Conservation (phyloP, 2,888 invertebrate species). For the Neelides folsomi region DNA sequence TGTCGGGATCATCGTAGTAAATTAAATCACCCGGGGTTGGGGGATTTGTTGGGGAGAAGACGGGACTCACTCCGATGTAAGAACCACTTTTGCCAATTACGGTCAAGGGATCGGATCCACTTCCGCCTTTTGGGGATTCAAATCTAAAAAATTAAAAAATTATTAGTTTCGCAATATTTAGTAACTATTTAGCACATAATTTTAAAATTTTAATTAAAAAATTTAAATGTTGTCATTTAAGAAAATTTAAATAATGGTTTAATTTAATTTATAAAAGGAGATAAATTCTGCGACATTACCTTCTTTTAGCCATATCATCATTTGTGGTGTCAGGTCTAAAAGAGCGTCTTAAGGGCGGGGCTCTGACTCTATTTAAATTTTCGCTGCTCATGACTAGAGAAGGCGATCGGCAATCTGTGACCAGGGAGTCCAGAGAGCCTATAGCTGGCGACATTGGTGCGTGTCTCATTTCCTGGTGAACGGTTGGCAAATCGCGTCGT, state of each 20-base stretch:
- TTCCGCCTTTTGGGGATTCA: slow-evolving; percentile 3
- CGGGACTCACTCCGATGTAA: slow-evolving; percentile 57
- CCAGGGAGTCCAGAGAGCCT: slow-evolving; percentile 25
- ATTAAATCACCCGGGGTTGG: slow-evolving; percentile 21
- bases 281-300: slow-evolving; percentile 35
- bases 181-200: no score
- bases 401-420: not conserved
- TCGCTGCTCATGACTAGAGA: slow-evolving; percentile 1
- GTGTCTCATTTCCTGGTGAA: slow-evolving; percentile 34
- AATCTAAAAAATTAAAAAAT: not conserved
- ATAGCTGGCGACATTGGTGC: slow-evolving; percentile 14
- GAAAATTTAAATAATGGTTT: no score
- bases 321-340: slow-evolving; percentile 52
- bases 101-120: slow-evolving; percentile 37
- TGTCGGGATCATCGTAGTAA: slow-evolving; percentile 52
- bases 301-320: slow-evolving; percentile 69
- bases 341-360: slow-evolving; percentile 37
- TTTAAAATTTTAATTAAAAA: no score
- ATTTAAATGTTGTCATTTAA: no score
- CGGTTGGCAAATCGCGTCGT: slow-evolving; percentile 52
- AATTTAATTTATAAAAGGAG: no score
- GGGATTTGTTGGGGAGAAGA: slow-evolving; percentile 39
- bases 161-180: not conserved
- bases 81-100: slow-evolving; percentile 46
- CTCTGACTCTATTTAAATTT: slow-evolving; percentile 23